These are phyloP conservation scores for Ridgeia piscesae DNA, from an alignment of 1,140 invertebrate genomes.

Conservation along the genomic window DNA sequence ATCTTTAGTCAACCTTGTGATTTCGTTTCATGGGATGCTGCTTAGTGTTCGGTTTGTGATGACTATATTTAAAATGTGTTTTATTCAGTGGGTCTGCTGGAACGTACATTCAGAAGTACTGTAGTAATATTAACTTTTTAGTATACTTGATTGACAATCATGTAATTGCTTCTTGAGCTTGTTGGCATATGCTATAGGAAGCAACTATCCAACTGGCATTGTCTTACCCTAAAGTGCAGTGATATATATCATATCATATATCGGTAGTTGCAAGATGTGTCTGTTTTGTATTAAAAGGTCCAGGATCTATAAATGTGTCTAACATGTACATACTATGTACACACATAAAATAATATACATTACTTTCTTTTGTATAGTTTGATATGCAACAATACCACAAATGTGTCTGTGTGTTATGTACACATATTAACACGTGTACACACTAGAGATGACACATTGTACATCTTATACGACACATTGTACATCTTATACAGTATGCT, in stretches of 20 bases:
- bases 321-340: background rate
- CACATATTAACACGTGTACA: too few relatives aligned
- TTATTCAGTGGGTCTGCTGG: background rate
- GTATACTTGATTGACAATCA: background rate
- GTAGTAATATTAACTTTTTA: background rate
- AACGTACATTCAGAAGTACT: background rate
- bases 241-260: background rate
- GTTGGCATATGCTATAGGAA: background rate
- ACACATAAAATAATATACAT: background rate
- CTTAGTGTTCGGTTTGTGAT: background rate
- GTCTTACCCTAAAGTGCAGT: background rate
- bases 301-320: background rate
- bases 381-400: background rate
- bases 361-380: background rate
- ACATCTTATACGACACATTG: too few relatives aligned
- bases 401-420: too few relatives aligned
- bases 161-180: background rate
- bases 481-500: too few relatives aligned
- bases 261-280: background rate
- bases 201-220: background rate
- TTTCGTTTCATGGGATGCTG: background rate
- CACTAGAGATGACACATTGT: too few relatives aligned
- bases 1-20: background rate
- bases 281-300: background rate
- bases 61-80: background rate